Base-by-base conservation (phyloP, 2,888 invertebrate species). In the Eretmocerus hayati region DNA sequence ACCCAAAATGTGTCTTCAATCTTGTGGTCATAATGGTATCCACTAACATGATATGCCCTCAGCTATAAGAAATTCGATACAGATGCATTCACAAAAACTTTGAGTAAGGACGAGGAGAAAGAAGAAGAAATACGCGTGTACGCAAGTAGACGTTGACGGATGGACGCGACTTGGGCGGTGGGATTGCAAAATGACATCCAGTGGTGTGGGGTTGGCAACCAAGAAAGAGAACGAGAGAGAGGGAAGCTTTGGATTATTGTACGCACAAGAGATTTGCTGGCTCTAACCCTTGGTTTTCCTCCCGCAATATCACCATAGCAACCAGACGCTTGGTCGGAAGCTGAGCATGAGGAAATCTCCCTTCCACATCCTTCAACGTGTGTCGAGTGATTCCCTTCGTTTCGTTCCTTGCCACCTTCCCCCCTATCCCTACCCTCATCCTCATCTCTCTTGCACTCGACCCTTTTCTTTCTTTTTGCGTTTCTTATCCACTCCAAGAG, bases 211-310 rank as follows among this genome's bases (percentile, higher is more conserved):
- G 50, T 57, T 53, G 54, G 58, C 1, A 11, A 1, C 39, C 22
- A 39, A 32, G 42, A 38, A 21, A 22, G 16, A 6, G 11, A 4
- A n/a, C 16, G 26, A 38, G 23, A 3, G 4, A 38, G 30, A 36
- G 19, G 33, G 16, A 26, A 43, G n/a, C 23, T 58, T 57, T 53
- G 63, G 65, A 67, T 67, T 65, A 66, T 63, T 64, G 65, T 66
- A 64, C 60, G 61, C 66, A 63, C 66, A 63, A 65, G 64, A 64
- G 65, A 67, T 66, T 65, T 64, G 63, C 61, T 61, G 66, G 62
- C 63, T 60, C 58, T 61, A 59, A 62, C 63, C 62, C 63, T 66
- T 63, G 58, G 59, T 59, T 58, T 56, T 59, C 62, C 64, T 60
- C 58, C 51, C 46, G 11, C 56, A 56, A 61, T 62, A 67, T 68